Evolutionary conservation across 2,797 vertebrate species (phyloP).

Genomic region (Dicrostonyx torquatus): DNA sequence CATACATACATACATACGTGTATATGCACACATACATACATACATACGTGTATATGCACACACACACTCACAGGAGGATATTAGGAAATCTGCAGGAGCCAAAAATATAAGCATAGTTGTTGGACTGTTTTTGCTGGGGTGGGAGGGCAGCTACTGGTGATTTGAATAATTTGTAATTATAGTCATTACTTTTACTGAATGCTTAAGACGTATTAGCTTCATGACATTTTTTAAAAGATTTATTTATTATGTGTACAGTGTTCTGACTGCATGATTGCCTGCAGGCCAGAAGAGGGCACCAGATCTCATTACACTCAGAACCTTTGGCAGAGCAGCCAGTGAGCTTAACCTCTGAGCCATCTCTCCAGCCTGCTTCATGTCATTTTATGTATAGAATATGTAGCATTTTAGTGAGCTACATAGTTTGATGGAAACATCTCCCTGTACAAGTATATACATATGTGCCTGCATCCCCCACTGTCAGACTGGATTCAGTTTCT

Average conservation of each 20-base stretch:
- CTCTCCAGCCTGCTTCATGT: background rate
- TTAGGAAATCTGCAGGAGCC: background rate
- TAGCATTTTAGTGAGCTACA: background rate
- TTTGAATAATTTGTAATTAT: constrained; percentile 26
- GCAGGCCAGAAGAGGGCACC: no score
- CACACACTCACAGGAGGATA: background rate
- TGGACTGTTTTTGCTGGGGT: background rate
- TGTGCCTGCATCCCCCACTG: background rate
- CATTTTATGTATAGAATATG: constrained; percentile 16
- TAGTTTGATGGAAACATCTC: constrained; percentile 26
- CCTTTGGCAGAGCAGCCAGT: no score
- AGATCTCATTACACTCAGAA: no score
- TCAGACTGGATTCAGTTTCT: constrained; percentile 11
- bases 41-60: background rate
- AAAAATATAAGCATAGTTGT: constrained; percentile 19
- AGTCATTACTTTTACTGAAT: constrained; percentile 43
- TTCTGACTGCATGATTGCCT: no score
- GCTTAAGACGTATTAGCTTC: background rate
- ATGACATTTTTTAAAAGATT: constrained; percentile 11
- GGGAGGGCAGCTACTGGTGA: background rate
- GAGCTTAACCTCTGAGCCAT: no score
- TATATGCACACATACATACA: background rate
- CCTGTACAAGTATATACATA: background rate
- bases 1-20: background rate
- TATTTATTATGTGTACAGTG: no score